Evolutionary conservation across 2,888 invertebrate species (phyloP).

Genomic region (Phania funesta): DNA sequence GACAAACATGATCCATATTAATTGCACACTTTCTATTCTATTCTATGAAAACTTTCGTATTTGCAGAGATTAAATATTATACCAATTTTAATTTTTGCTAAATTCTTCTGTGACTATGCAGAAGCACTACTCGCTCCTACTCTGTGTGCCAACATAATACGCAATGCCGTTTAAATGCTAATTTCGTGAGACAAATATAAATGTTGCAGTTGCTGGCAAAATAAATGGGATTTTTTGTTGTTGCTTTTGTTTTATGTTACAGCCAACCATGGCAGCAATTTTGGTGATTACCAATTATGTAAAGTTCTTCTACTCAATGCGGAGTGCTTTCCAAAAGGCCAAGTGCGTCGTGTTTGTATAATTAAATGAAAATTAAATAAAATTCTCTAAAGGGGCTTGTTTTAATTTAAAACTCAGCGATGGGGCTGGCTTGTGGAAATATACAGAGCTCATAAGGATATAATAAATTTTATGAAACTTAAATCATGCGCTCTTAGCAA

Average conservation of each 20-base stretch:
- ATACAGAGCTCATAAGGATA: constrained; percentile 8
- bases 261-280: constrained; percentile 11
- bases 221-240: constrained; percentile 4
- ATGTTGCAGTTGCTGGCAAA: constrained; percentile 50
- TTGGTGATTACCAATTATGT: constrained; percentile 35
- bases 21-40: neutral
- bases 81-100: constrained; percentile 9
- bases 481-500: constrained; percentile 28
- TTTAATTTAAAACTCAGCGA: neutral
- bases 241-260: neutral
- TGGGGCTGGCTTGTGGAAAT: neutral
- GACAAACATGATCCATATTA: constrained; percentile 7
- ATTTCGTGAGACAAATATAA: constrained; percentile 62
- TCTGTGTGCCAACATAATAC: constrained; percentile 28
- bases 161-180: constrained; percentile 58
- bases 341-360: neutral
- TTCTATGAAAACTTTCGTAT: neutral
- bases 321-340: neutral
- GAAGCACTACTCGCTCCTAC: neutral
- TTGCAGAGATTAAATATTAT: constrained; percentile 25
- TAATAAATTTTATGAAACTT: constrained; percentile 53
- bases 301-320: neutral
- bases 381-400: constrained; percentile 34
- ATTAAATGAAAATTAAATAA: constrained; percentile 50
- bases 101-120: neutral